Evolutionary conservation across 2,888 invertebrate genomes (phyloP).

Genomic region (Lordiphosa fenestrarum): DNA sequence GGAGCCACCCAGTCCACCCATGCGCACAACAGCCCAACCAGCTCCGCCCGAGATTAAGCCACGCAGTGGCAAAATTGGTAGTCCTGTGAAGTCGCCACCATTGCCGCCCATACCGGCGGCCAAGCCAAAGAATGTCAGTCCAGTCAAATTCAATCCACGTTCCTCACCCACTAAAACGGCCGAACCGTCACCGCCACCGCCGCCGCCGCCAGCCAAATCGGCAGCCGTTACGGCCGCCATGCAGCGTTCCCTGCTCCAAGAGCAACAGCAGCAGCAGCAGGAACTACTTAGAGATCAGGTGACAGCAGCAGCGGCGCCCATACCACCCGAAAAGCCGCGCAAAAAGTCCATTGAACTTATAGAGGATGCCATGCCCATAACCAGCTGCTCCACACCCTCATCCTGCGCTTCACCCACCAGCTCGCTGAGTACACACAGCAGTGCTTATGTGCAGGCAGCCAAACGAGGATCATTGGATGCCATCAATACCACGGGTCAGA

Average conservation of each 20-base stretch:
- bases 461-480: constrained; percentile 75
- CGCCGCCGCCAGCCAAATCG: constrained; percentile 77
- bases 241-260: constrained; percentile 73
- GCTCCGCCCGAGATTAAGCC: constrained; percentile 80
- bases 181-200: constrained; percentile 71
- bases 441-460: constrained; percentile 45
- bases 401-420: constrained; percentile 62
- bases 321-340: constrained; percentile 78
- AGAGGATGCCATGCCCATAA: constrained; percentile 60
- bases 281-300: constrained; percentile 31
- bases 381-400: constrained; percentile 59
- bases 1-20: constrained; percentile 77
- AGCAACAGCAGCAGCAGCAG: constrained; percentile 36
- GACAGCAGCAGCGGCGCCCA: constrained; percentile 46
- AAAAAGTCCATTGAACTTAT: constrained; percentile 79
- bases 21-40: constrained; percentile 53
- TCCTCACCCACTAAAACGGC: constrained; percentile 76
- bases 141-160: constrained; percentile 77
- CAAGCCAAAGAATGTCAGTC: constrained; percentile 79
- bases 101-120: constrained; percentile 79
- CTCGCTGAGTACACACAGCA: constrained; percentile 33
- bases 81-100: constrained; percentile 79
- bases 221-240: constrained; percentile 75
- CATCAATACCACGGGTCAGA: constrained; percentile 26
- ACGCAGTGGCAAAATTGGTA: constrained; percentile 77